Conservation (phyloP, 2,888 invertebrate genomes). For the Cephus runcator region DNA sequence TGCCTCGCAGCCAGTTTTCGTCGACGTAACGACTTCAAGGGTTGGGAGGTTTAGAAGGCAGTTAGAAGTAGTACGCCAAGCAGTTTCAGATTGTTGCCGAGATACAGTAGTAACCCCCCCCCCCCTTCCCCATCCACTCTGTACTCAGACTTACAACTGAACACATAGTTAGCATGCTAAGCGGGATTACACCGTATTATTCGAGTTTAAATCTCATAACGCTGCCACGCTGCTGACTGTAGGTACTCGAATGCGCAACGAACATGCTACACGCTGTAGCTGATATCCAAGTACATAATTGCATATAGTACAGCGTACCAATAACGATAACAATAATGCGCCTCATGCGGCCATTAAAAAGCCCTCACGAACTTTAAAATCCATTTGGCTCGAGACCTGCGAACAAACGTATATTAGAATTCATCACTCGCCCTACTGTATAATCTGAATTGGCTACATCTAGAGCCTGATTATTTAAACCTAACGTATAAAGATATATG, state of each 20-base stretch:
- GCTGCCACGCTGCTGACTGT: conserved; percentile 13
- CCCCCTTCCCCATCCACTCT: no score
- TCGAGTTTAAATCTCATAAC: conserved; percentile 38
- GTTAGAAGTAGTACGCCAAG: conserved; percentile 21
- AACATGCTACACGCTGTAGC: neutral
- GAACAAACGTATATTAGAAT: conserved; percentile 1
- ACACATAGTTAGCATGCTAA: conserved; percentile 46
- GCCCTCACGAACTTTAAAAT: neutral
- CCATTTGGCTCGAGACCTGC: neutral
- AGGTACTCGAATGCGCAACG: neutral
- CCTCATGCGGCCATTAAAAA: neutral
- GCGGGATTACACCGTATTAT: conserved; percentile 43
- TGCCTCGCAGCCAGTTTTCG: neutral
- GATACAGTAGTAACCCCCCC: conserved; percentile 31
- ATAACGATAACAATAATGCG: neutral
- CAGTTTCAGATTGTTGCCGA: conserved; percentile 41
- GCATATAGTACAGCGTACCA: neutral
- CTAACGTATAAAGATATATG: neutral
- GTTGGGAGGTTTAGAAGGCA: conserved; percentile 9
- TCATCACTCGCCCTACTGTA: neutral
- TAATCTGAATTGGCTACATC: neutral
- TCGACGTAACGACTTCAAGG: neutral
- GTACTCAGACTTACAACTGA: conserved; percentile 37
- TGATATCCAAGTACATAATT: neutral
- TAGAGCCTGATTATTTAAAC: neutral